These are phyloP conservation scores for Heliothis virescens DNA, from an alignment of 1,140 invertebrate species.

Conservation along the genomic window DNA sequence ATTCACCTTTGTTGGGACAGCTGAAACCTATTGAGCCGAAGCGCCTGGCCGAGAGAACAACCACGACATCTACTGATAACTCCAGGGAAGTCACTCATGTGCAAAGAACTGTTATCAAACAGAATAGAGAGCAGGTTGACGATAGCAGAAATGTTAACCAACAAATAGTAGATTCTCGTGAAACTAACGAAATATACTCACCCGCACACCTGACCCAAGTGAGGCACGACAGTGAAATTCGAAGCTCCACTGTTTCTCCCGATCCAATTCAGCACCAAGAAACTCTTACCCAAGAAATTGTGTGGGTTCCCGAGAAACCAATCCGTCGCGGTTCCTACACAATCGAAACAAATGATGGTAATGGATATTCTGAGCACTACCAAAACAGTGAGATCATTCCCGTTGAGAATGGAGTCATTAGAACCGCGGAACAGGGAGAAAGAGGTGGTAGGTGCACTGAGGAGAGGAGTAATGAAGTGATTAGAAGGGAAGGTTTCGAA, in stretches of 20 bases:
- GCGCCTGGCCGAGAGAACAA: constrained; percentile 51
- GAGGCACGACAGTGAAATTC: constrained; percentile 68
- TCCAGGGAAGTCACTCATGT: constrained; percentile 28
- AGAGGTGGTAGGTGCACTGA: constrained; percentile 66
- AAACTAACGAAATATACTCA: constrained; percentile 51
- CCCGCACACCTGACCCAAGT: constrained; percentile 71
- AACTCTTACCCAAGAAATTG: constrained; percentile 77
- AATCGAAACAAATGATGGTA: constrained; percentile 73
- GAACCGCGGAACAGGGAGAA: constrained; percentile 68
- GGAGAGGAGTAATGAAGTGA: constrained; percentile 66
- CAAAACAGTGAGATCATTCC: constrained; percentile 74
- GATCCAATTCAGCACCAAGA: constrained; percentile 72
- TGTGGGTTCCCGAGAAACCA: constrained; percentile 78
- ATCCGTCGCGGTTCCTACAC: constrained; percentile 79
- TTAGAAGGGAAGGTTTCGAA: constrained; percentile 71
- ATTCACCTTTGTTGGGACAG: constrained; percentile 92
- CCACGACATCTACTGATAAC: constrained; percentile 26
- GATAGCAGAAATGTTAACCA: constrained; percentile 47
- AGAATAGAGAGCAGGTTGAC: constrained; percentile 31
- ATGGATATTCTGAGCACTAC: constrained; percentile 71
- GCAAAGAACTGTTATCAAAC: constrained; percentile 37
- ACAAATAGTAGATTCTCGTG: constrained; percentile 54
- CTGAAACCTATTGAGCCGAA: constrained; percentile 70
- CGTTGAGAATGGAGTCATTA: constrained; percentile 71
- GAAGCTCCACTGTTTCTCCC: constrained; percentile 74